phyloP scores from a whole-genome alignment of 2,797 vertebrate species.

The Ceryle rudis region DNA sequence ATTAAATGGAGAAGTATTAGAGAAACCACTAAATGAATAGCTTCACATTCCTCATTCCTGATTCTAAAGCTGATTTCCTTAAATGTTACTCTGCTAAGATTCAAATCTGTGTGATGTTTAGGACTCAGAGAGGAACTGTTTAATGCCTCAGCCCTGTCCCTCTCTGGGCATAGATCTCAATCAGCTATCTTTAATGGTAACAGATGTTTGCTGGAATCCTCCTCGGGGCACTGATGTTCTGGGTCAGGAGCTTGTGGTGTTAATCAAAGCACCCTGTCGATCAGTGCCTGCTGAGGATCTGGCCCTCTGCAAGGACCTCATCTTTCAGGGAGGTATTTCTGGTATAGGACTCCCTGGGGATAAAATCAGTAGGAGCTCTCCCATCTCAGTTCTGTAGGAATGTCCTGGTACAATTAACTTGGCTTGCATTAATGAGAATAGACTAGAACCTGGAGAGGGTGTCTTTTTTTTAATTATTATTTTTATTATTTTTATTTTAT shows the following conservation, averaged over 20 bases:
- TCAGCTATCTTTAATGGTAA: conserved; percentile 49
- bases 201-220: conserved; percentile 67
- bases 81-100: not conserved
- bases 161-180: conserved; percentile 28
- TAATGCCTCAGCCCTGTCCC: not conserved
- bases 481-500: not conserved
- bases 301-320: fast-evolving
- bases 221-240: conserved; percentile 47
- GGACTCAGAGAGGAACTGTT: conserved; percentile 33
- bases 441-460: not conserved
- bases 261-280: conserved; percentile 14
- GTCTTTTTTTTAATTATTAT: no score
- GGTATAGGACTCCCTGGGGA: not conserved
- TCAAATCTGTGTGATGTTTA: conserved; percentile 5
- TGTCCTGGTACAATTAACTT: not conserved
- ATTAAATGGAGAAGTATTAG: conserved; percentile 45
- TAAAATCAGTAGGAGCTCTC: not conserved
- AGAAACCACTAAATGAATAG: conserved; percentile 28
- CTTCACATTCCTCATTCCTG: conserved; percentile 8
- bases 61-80: conserved; percentile 30
- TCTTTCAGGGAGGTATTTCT: not conserved
- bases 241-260: conserved; percentile 34
- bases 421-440: not conserved
- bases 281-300: not conserved
- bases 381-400: not conserved